Conservation (phyloP, 2,113 vertebrate species). For the Aviceda subcristata region DNA sequence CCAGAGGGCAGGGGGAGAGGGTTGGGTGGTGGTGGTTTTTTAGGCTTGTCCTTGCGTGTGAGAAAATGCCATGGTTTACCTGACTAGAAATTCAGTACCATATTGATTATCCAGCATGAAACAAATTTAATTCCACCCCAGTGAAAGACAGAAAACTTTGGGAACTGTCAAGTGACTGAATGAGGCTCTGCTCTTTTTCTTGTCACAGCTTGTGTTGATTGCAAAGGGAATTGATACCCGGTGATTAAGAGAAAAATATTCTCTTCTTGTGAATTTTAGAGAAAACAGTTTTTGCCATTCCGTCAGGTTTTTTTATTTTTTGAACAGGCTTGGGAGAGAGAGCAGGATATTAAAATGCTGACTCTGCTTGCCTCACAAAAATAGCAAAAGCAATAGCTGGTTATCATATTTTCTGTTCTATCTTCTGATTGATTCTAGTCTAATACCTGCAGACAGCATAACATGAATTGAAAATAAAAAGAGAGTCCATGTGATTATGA, state of each 20-base stretch:
- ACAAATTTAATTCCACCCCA: background rate
- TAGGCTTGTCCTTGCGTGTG: background rate
- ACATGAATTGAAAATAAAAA: background rate
- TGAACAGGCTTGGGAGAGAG: background rate
- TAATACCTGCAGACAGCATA: background rate
- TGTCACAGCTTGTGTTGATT: slow-evolving; percentile 33
- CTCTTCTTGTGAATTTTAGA: background rate
- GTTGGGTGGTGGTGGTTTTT: background rate
- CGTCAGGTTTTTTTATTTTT: background rate
- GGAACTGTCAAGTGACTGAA: background rate
- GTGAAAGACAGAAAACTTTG: background rate
- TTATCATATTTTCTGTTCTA: background rate
- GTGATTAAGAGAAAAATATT: background rate
- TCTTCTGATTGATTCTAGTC: background rate
- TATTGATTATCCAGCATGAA: slow-evolving; percentile 6
- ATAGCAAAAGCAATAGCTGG: background rate
- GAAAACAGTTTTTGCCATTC: background rate
- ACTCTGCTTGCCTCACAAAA: background rate
- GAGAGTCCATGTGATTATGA: background rate
- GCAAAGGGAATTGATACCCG: background rate
- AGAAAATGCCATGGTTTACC: background rate
- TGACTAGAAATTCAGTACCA: background rate
- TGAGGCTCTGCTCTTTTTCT: slow-evolving; percentile 30
- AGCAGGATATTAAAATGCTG: slow-evolving; percentile 8
- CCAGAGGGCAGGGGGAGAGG: background rate